Evolutionary conservation across 1,140 invertebrate genomes (phyloP).

Genomic region (Drosophila tropicalis): DNA sequence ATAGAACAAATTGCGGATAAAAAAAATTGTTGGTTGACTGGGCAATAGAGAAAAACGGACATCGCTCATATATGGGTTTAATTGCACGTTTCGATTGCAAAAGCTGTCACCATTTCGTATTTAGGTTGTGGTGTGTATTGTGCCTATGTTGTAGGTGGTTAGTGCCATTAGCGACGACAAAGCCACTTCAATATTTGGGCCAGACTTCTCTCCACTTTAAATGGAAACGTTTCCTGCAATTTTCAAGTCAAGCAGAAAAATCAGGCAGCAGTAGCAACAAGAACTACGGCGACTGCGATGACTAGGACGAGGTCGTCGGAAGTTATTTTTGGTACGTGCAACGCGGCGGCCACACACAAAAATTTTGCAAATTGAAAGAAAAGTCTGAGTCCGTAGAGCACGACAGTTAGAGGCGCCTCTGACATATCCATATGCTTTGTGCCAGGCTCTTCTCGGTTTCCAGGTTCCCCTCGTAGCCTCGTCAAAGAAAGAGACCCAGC

Average conservation of each 20-base stretch:
- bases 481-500: no score
- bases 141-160: not conserved
- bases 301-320: slow-evolving; percentile 50
- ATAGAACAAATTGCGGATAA: not conserved
- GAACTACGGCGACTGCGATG: not conserved
- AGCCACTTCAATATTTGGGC: slow-evolving; percentile 28
- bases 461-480: not conserved
- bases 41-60: not conserved
- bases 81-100: not conserved
- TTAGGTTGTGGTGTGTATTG: slow-evolving; percentile 8
- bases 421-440: slow-evolving; percentile 4
- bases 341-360: slow-evolving; percentile 59
- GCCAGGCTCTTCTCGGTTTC: not conserved
- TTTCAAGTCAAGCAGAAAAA: slow-evolving; percentile 61
- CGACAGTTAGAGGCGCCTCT: slow-evolving; percentile 6
- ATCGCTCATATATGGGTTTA: not conserved
- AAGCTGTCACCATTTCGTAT: not conserved
- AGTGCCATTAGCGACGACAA: slow-evolving; percentile 46
- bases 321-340: slow-evolving; percentile 79
- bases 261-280: slow-evolving; percentile 40
- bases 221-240: slow-evolving; percentile 75
- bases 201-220: slow-evolving; percentile 53
- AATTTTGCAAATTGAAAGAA: slow-evolving; percentile 81
- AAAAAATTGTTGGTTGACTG: not conserved
- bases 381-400: slow-evolving; percentile 25